These are phyloP conservation scores for Schizopygopsis malacanthus DNA, from an alignment of 2,797 vertebrate genomes.

Conservation along the genomic window DNA sequence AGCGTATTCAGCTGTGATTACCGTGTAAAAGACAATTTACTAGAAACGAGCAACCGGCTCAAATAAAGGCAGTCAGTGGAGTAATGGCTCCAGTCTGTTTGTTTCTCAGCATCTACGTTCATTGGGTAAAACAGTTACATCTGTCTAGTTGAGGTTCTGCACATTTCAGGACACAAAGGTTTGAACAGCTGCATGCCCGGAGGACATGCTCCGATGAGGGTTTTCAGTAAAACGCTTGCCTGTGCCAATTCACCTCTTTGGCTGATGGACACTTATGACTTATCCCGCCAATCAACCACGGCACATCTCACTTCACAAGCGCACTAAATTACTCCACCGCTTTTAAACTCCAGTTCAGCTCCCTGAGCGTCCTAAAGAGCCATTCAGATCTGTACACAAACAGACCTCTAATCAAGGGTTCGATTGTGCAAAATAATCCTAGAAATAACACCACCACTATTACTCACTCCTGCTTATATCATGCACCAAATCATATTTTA, in stretches of 20 bases:
- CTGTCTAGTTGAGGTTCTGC: slow-evolving; percentile 51
- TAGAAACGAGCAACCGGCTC: background rate
- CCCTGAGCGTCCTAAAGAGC: background rate
- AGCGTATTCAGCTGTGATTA: slow-evolving; percentile 10
- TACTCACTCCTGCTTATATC: background rate
- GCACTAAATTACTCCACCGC: slow-evolving; percentile 32
- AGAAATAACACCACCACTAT: background rate
- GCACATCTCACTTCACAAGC: slow-evolving; percentile 45
- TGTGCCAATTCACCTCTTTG: slow-evolving; percentile 51
- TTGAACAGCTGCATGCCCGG: slow-evolving; percentile 62
- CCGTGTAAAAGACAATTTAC: background rate
- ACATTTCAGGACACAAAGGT: slow-evolving; percentile 52
- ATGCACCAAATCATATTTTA: background rate
- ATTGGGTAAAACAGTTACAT: slow-evolving; percentile 50
- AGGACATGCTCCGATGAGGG: slow-evolving; percentile 54
- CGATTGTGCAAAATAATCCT: background rate
- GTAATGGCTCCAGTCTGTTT: slow-evolving; percentile 27
- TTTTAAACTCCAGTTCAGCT: slow-evolving; percentile 26
- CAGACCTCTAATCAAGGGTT: background rate
- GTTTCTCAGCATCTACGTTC: slow-evolving; percentile 30
- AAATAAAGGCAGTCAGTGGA: slow-evolving; percentile 27
- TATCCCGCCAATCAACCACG: slow-evolving; percentile 52
- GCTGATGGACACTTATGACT: slow-evolving; percentile 51
- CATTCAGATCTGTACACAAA: slow-evolving; percentile 16
- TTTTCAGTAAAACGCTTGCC: slow-evolving; percentile 55